These are phyloP conservation scores for Mactromeris polynyma DNA, from an alignment of 2,888 invertebrate species.

Conservation along the genomic window DNA sequence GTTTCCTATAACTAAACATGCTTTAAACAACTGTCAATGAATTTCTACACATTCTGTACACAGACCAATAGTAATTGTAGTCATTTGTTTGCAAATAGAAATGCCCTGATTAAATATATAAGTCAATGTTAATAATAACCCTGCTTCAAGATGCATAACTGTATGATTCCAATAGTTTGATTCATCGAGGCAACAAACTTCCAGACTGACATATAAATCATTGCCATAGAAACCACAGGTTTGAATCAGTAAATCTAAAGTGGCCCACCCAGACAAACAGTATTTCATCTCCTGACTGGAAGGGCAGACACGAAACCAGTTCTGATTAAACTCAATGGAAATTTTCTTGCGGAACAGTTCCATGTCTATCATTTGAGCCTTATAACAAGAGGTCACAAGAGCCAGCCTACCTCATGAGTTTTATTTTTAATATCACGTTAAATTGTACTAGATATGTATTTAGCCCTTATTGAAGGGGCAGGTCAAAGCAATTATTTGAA, in stretches of 20 bases:
- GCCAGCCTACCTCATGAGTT: too few relatives aligned
- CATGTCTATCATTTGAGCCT: too few relatives aligned
- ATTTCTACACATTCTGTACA: too few relatives aligned
- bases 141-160: background rate
- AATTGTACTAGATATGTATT: too few relatives aligned
- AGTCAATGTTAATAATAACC: background rate
- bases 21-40: too few relatives aligned
- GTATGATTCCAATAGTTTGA: background rate
- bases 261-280: background rate
- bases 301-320: background rate
- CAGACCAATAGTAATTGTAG: too few relatives aligned
- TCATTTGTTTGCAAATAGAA: too few relatives aligned
- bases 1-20: too few relatives aligned
- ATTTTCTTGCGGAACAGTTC: background rate
- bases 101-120: background rate
- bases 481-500: too few relatives aligned
- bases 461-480: too few relatives aligned
- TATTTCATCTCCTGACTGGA: background rate
- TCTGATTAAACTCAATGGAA: background rate
- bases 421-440: too few relatives aligned
- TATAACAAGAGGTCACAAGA: too few relatives aligned
- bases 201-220: background rate
- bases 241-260: slow-evolving; percentile 6
- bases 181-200: background rate
- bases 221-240: slow-evolving; percentile 1